phyloP scores from a whole-genome alignment of 2,113 vertebrate genomes.

The Charina bottae region DNA sequence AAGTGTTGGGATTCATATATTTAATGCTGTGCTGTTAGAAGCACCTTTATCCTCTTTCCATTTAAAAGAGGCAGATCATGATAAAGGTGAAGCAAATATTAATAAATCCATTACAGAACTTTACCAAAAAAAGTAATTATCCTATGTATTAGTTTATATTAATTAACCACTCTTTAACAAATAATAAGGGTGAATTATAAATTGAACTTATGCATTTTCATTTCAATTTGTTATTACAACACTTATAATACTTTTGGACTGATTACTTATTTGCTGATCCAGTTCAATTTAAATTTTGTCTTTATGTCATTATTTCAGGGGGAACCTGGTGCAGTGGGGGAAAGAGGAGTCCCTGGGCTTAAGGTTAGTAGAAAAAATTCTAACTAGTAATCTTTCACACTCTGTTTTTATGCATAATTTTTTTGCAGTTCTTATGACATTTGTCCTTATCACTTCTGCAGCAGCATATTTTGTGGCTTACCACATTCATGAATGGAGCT shows the following conservation, averaged over 20 bases:
- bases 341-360: conserved; percentile 84
- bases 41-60: not conserved
- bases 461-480: not conserved
- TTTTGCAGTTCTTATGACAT: not conserved
- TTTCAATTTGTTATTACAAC: not conserved
- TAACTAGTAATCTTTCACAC: not conserved
- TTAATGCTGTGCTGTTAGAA: not conserved
- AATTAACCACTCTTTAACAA: not conserved
- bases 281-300: conserved; percentile 35
- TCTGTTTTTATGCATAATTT: not conserved
- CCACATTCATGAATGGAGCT: not conserved
- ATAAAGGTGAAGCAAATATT: not conserved
- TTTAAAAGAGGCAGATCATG: not conserved
- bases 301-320: conserved; percentile 78
- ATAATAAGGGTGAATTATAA: not conserved
- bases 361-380: conserved; percentile 83
- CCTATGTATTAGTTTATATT: not conserved
- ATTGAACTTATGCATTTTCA: not conserved
- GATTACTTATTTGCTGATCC: not conserved
- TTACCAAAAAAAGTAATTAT: not conserved
- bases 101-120: not conserved
- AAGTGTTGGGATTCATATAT: not conserved
- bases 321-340: conserved; percentile 81
- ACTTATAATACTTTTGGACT: not conserved
- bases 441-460: not conserved